Evolutionary conservation across 1,140 invertebrate genomes (phyloP).

Genomic region (Formica selysi): DNA sequence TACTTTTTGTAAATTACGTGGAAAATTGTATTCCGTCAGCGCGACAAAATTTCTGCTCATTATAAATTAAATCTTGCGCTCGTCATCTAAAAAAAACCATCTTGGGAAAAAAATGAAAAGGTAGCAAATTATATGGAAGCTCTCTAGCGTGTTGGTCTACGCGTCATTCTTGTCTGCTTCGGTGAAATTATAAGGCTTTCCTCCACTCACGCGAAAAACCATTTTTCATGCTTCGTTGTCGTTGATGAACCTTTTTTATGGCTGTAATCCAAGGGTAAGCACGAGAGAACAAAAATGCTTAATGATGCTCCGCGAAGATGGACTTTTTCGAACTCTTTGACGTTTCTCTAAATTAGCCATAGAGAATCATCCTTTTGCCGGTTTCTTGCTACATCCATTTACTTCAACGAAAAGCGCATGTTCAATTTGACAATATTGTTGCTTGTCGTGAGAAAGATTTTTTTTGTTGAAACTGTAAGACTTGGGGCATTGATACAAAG

Average conservation of each 20-base stretch:
- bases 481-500: slow-evolving; percentile 16
- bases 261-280: slow-evolving; percentile 59
- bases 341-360: slow-evolving; percentile 55
- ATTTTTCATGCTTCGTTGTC: slow-evolving; percentile 67
- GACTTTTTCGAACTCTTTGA: slow-evolving; percentile 60
- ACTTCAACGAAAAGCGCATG: background rate
- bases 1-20: slow-evolving; percentile 46
- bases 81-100: slow-evolving; percentile 37
- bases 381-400: slow-evolving; percentile 20
- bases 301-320: slow-evolving; percentile 52
- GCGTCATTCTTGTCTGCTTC: slow-evolving; percentile 54
- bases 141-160: slow-evolving; percentile 32
- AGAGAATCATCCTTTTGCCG: slow-evolving; percentile 20
- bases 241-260: slow-evolving; percentile 65
- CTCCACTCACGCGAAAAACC: slow-evolving; percentile 55
- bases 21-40: slow-evolving; percentile 16
- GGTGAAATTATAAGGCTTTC: slow-evolving; percentile 57
- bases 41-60: slow-evolving; percentile 30
- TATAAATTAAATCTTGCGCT: slow-evolving; percentile 42
- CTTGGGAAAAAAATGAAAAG: slow-evolving; percentile 12
- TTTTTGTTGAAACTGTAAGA: slow-evolving; percentile 15
- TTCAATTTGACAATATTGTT: slow-evolving; percentile 26
- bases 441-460: background rate
- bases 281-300: slow-evolving; percentile 59
- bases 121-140: slow-evolving; percentile 30